Conservation (phyloP, 2,113 vertebrate genomes). For the Caloenas nicobarica region DNA sequence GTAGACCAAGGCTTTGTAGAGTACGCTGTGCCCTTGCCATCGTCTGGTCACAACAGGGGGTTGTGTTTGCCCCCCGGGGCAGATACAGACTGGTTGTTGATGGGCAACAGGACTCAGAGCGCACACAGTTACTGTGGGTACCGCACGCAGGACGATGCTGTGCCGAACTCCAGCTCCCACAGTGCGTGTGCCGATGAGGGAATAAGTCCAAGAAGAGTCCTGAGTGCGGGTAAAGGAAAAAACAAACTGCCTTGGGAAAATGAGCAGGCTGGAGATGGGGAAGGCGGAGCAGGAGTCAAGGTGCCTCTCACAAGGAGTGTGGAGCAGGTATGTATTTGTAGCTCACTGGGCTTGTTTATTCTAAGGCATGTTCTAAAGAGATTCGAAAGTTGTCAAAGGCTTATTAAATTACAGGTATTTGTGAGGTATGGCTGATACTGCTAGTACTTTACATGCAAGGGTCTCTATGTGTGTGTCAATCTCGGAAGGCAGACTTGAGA, state of each 20-base stretch:
- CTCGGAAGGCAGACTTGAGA: background rate
- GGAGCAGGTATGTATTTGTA: conserved; percentile 78
- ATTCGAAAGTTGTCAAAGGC: rapidly evolving
- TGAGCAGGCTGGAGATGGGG: conserved; percentile 57
- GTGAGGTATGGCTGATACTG: rapidly evolving
- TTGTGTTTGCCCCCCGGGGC: conserved; percentile 70
- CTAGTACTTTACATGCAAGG: rapidly evolving
- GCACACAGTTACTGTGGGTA: conserved; percentile 75
- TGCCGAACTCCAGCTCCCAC: conserved; percentile 66
- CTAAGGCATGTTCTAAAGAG: rapidly evolving
- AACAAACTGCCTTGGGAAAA: conserved; percentile 93
- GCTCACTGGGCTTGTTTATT: rapidly evolving
- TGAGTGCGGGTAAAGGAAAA: conserved; percentile 90
- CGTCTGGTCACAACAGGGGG: conserved; percentile 64
- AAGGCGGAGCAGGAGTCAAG: conserved; percentile 46
- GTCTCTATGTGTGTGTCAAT: rapidly evolving
- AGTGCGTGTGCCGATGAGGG: conserved; percentile 57
- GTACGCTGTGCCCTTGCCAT: conserved; percentile 80
- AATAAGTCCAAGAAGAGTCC: conserved; percentile 77
- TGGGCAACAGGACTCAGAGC: conserved; percentile 79
- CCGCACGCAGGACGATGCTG: conserved; percentile 24
- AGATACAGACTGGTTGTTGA: conserved; percentile 87
- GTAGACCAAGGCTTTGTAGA: conserved; percentile 80
- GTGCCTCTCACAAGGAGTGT: conserved; percentile 43
- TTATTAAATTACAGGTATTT: rapidly evolving